Evolutionary conservation across 2,797 vertebrate species (phyloP), one percentile per base, ranked within the genome.

Genomic region (Sylvilagus floridanus): DNA sequence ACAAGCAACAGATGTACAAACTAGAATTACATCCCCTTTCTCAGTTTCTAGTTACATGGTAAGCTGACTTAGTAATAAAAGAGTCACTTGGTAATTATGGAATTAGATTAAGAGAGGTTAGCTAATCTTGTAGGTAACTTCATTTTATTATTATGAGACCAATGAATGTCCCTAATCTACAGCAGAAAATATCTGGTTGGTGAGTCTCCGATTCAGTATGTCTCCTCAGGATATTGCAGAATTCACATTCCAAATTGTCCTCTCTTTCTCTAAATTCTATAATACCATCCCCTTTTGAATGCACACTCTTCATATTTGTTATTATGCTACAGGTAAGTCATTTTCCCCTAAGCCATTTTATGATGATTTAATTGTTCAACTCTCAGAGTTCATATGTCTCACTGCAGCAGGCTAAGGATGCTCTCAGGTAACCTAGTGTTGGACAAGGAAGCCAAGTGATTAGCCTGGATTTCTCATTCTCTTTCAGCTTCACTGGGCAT

Each of bases 351-450:
- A 86, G 50, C 37, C n/a, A 88, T 93, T 95, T 73, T 85, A 35
- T 85, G 4, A 66, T 95, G 62, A 94, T 91, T 96, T 95, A 72
- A 96, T 91, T 91, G 30, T 91, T 63, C 24, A 85, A 26, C 65
- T 37, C 50, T 82, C 71, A 85, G 52, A 52, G 32, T 79, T 91
- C 32, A 17, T 42, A 28, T 50, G 17, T 4, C 32, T 73, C 85
- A 66, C 10, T 82, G 52, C 73, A 93, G 26, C n/a, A 93, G 21
- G 19, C 60, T 71, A 78, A 72, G 30, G 13, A 37, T 89, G 65
- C 19, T 42, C 32, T 81, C 72, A 79, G 14, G 24, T 88, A 88
- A 16, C 24, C 26, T 84, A n/a, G 22, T 77, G 30, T 92, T 84
- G 24, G 35, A n/a, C 79, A 7, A 89, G 92, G 60, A 96, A 19